A percentile compares a stretch with the other conserved stretches of the same genome.
Conservation (phyloP, 2,797 vertebrate species). For the Sparus aurata region DNA sequence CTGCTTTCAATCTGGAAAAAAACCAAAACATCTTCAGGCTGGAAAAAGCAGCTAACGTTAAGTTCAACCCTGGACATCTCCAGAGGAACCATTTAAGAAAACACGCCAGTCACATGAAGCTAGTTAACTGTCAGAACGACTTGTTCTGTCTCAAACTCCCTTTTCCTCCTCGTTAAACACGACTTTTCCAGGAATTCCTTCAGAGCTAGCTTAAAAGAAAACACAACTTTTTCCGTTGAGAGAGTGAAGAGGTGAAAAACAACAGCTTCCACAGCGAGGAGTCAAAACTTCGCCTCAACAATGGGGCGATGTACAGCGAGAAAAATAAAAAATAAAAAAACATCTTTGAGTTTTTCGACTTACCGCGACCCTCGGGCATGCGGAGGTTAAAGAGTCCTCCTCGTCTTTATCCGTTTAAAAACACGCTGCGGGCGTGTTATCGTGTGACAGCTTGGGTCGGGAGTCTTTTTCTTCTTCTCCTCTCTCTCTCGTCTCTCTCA, state of each 20-base stretch:
- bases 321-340: neutral
- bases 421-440: rapidly evolving
- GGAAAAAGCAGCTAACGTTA: neutral
- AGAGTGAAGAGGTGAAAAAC: neutral
- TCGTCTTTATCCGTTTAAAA: neutral
- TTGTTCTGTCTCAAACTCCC: neutral
- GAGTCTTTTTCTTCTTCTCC: neutral
- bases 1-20: conserved; percentile 28
- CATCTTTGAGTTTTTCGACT: conserved; percentile 19
- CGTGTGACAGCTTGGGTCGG: neutral
- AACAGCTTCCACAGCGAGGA: neutral
- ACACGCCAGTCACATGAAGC: conserved; percentile 42
- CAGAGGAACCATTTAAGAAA: conserved; percentile 16
- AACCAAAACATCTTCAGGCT: conserved; percentile 21
- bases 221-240: neutral
- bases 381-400: conserved; percentile 5
- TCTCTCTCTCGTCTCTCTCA: neutral
- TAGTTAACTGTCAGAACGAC: conserved; percentile 20
- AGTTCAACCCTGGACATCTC: neutral
- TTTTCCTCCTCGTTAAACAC: neutral
- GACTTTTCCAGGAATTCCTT: neutral
- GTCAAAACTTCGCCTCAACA: conserved; percentile 13
- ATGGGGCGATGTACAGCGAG: neutral
- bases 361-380: conserved; percentile 71
- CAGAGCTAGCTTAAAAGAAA: rapidly evolving